phyloP scores from a whole-genome alignment of 1,140 invertebrate genomes.

The Aradophagus sp. region DNA sequence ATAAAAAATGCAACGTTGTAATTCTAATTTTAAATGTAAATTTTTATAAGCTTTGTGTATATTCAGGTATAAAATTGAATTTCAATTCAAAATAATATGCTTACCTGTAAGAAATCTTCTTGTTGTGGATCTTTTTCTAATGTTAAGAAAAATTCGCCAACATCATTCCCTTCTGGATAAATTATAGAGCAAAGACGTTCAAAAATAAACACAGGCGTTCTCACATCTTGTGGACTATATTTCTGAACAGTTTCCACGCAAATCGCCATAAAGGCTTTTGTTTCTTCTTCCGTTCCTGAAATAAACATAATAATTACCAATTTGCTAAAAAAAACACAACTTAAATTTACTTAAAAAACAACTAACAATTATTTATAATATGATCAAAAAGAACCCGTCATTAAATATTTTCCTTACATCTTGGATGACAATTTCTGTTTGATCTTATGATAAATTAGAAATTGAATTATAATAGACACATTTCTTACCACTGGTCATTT shows the following conservation, averaged over 20 bases:
- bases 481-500: conserved; percentile 93
- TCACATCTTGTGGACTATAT: conserved; percentile 92
- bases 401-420: no score
- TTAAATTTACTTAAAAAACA: no score
- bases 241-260: conserved; percentile 97
- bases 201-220: conserved; percentile 98
- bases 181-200: conserved; percentile 98
- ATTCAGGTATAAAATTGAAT: no score
- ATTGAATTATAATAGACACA: no score
- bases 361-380: no score
- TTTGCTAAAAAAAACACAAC: neutral
- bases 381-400: no score
- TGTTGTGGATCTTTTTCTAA: conserved; percentile 99
- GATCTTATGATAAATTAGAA: no score
- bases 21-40: no score
- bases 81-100: no score
- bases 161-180: conserved; percentile 97
- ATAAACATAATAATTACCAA: conserved; percentile 20
- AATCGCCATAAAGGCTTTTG: conserved; percentile 96
- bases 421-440: no score
- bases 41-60: no score
- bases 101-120: conserved; percentile 97
- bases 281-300: conserved; percentile 94
- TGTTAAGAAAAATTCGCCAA: conserved; percentile 96
- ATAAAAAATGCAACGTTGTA: no score